These are phyloP conservation scores for Noctilio leporinus DNA, from an alignment of 2,113 vertebrate species.

Conservation along the genomic window DNA sequence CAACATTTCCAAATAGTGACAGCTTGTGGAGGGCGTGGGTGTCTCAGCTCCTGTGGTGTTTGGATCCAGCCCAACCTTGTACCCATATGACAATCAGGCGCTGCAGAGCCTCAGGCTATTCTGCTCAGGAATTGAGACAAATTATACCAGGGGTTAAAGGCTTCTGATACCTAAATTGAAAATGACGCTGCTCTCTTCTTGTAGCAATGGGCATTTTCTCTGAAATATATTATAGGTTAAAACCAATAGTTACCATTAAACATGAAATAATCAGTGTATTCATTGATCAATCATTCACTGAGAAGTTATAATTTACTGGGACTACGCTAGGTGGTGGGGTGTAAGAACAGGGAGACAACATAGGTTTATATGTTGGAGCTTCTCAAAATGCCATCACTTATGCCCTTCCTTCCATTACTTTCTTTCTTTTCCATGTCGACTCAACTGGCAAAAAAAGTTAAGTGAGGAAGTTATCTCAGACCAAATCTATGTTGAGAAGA, in stretches of 20 bases:
- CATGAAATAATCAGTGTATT: neutral
- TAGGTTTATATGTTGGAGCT: neutral
- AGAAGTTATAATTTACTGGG: neutral
- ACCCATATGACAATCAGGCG: neutral
- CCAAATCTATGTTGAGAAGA: neutral
- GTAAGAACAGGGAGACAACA: neutral
- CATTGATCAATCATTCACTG: neutral
- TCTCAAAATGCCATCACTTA: neutral
- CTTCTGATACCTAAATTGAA: neutral
- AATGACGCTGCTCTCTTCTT: neutral
- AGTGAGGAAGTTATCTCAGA: neutral
- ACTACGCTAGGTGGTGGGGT: neutral
- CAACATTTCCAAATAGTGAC: neutral
- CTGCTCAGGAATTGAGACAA: neutral
- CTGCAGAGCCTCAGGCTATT: neutral
- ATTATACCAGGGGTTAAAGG: neutral
- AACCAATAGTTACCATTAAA: neutral
- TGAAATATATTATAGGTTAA: neutral
- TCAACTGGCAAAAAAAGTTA: neutral
- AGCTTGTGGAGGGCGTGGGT: neutral
- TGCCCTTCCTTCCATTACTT: neutral
- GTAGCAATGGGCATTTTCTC: neutral
- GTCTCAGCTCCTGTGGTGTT: neutral
- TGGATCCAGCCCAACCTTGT: neutral
- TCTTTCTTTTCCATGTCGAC: neutral